Base-by-base conservation (phyloP, 2,888 invertebrate species). In the Panopea generosa region DNA sequence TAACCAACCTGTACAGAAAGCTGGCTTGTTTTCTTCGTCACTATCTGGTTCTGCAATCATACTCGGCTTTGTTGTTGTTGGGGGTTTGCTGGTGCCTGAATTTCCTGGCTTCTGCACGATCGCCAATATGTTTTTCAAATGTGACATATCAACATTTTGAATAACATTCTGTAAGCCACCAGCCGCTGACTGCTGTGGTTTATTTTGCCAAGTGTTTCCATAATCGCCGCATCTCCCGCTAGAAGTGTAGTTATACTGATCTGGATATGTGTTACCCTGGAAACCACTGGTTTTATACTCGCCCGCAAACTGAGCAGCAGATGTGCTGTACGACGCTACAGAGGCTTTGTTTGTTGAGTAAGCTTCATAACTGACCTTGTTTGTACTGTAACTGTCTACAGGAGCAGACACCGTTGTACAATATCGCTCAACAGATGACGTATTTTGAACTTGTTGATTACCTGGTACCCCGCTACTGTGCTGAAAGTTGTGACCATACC, bases 101-200 rank as follows among this genome's bases (percentile, higher is more conserved):
- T 20, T 16, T 49, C 53, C 14, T 47, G 57, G 9, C 57, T 67
- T 50, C 40, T 57, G 27, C 6, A 81, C 77, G 40, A 22, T 57
- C 6, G 81, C 78, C 9, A 82, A 60, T 53, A 82, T 79, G 18
- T 77, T 79, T 52, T 77, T 82, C 22, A 82, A 56, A 65, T 69
- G 74, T 2, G 77, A 71, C 3, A 82, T 60, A 56, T 82, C 79
- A 29, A 82, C 55, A 33, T 74, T 72, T n/a, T 70, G 73, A 40
- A 78, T 73, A n/a, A 78, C 26, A 20, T 66, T 78, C 4, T 66
- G 73, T 27, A 78, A 26, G 22, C 65, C 56, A 22, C 50, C 69
- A 22, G 33, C 22, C 3, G 56, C 16, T 4, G 45, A 16, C 16
- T 16, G 45, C 6, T 47, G 49, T 16, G 22, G 18, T 4, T 47